Evolutionary conservation across 2,797 vertebrate genomes (phyloP).

Genomic region (Silurus lanzhouensis): DNA sequence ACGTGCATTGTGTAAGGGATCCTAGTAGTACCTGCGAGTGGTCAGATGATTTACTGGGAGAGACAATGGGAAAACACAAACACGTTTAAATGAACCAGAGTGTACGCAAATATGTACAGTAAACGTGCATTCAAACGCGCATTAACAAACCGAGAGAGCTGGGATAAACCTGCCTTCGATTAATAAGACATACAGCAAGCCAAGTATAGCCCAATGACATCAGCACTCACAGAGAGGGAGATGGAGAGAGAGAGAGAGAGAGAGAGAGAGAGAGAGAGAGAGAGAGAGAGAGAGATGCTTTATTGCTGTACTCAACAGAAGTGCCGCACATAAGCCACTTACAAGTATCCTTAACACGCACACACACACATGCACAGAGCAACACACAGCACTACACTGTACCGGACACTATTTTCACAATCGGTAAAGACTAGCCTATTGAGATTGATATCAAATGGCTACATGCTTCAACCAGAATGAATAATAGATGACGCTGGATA

Average conservation of each 20-base stretch:
- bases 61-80: not conserved
- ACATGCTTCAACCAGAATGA: slow-evolving; percentile 39
- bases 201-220: slow-evolving; percentile 49
- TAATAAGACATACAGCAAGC: slow-evolving; percentile 49
- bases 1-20: slow-evolving; percentile 4
- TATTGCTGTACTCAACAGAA: not conserved
- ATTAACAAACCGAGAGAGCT: not conserved
- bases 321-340: slow-evolving; percentile 10
- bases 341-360: not conserved
- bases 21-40: not conserved
- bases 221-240: slow-evolving; percentile 22
- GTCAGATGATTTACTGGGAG: slow-evolving; percentile 18
- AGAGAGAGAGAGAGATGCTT: slow-evolving; percentile 4
- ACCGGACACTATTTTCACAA: slow-evolving; percentile 19
- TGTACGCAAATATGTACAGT: not conserved
- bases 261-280: slow-evolving; percentile 17
- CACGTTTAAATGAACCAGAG: not conserved
- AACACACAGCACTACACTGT: not conserved
- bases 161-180: slow-evolving; percentile 32
- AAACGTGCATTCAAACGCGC: not conserved
- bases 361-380: not conserved
- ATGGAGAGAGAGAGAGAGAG: slow-evolving; percentile 19
- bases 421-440: slow-evolving; percentile 24
- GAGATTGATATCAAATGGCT: slow-evolving; percentile 44
- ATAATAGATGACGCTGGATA: slow-evolving; percentile 46